Conservation (phyloP, 2,113 vertebrate species). For the Apodemus sylvaticus region DNA sequence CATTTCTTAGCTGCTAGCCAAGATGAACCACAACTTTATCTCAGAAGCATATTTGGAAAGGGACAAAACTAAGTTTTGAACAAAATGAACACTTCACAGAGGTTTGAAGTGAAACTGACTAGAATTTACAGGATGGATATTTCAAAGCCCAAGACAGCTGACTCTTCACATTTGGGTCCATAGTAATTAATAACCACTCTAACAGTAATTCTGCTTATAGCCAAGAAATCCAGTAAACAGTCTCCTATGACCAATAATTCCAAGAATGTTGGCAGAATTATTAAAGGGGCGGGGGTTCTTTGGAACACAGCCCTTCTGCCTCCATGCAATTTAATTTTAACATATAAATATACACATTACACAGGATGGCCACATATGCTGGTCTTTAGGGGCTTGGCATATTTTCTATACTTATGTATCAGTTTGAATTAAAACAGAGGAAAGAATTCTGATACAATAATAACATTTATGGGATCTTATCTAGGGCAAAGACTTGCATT, state of each 20-base stretch:
- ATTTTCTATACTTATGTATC: too few relatives aligned
- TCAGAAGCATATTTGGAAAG: neutral
- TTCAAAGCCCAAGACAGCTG: slow-evolving; percentile 49
- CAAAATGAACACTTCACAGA: slow-evolving; percentile 29
- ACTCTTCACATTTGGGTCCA: slow-evolving; percentile 65
- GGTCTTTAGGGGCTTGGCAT: too few relatives aligned
- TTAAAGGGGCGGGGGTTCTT: slow-evolving; percentile 53
- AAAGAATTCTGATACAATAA: too few relatives aligned
- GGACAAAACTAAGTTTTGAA: neutral
- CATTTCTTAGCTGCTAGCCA: neutral
- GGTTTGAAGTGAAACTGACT: slow-evolving; percentile 26
- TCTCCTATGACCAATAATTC: neutral
- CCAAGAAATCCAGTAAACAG: slow-evolving; percentile 42
- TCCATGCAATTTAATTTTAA: neutral
- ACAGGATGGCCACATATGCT: too few relatives aligned
- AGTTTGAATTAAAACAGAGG: too few relatives aligned
- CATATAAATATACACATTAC: too few relatives aligned
- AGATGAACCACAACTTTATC: neutral
- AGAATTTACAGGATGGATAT: slow-evolving; percentile 59
- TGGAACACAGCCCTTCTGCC: slow-evolving; percentile 54
- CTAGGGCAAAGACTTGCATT: too few relatives aligned
- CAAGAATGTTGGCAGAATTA: slow-evolving; percentile 33
- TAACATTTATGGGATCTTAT: too few relatives aligned
- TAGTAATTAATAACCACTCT: slow-evolving; percentile 68
- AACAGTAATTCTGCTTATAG: slow-evolving; percentile 50